Base-by-base conservation (phyloP, 2,888 invertebrate species). In the Apamea crenata region DNA sequence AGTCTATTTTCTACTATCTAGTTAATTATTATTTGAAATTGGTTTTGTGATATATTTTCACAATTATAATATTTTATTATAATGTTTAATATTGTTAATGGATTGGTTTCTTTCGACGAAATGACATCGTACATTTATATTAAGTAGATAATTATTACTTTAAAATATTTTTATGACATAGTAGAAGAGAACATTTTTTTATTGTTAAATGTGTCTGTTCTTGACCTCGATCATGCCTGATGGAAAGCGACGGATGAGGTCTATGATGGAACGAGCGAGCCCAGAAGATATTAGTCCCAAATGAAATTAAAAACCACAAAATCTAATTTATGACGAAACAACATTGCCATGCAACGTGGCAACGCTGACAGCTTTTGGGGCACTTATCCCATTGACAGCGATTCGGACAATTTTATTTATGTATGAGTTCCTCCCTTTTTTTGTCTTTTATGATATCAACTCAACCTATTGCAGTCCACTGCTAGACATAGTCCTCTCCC, bases 21-120 rank as follows among this genome's bases (percentile, higher is more conserved):
- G 0, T 7, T 21, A 72, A 82, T 75, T 78, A 81, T 77, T 59
- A 81, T 81, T 59, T 74, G 8, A 74, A 69, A 76, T 78, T 68
- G 40, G 44, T 59, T 74, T 67, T 21, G 5, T 56, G 29, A 80
- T 53, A n/a, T 67, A 50, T 56, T 50, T 47, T 50, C n/a, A 25
- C 21, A 40, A 47, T 56, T 29, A 66, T 69, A 29, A 21, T 53
- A 16, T 47, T 50, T 81, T 78, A 75, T 77, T 36, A 18, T 47
- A 10, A 6, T 50, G 36, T 59, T 14, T 50, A 63, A 72, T 82
- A 81, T 61, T 21, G n/a, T 21, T 50, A 72, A 82, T 78, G 32
- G 4, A 78, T 83, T 18, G 7, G 44, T 69, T 73, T 72, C 25
- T 2, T 69, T 82, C 40, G 14, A 14, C n/a, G 50, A 83, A 65